Evolutionary conservation across 2,888 invertebrate genomes (phyloP), one percentile per base, ranked within the genome.

Genomic region (Rhagonycha lutea): DNA sequence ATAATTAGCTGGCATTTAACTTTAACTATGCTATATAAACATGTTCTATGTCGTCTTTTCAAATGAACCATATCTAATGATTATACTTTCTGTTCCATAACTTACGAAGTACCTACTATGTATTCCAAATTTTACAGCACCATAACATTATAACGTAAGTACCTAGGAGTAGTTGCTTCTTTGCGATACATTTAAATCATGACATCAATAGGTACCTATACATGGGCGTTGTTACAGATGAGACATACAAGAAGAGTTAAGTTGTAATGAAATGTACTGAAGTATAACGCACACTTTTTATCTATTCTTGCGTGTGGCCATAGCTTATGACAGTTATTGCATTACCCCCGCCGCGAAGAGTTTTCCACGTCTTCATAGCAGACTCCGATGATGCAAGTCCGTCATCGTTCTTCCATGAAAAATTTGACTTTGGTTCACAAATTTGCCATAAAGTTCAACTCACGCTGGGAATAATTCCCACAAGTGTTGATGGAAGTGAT

Each of bases 271-370:
- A 68, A 73, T 71, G 72, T 70, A 73, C 65, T 72, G 65, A 63
- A 74, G 70, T 65, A 72, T 73, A 69, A 72, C 74, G 78, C 72
- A 77, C 79, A 80, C 79, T 81, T 81, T 47, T 81, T 82, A 80
- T 80, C 78, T 78, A 76, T 74, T 75, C 78, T 79, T 74, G 79
- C 80, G 82, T 82, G 82, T 82, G 82, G 81, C 80, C 81, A 79
- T 75, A 69, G 70, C 75, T 73, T 76, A 75, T 79, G 79, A 80
- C 82, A 76, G 81, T 82, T 81, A 81, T 80, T 77, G 80, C 77
- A 75, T 75, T 75, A 73, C 74, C 80, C 80, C 78, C 76, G 75
- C 76, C 74, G 73, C 32, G 75, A 74, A 47, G 47, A 47, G 62
- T 73, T 74, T 67, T 70, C 69, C 77, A 74, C 61, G 71, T 73